Evolutionary conservation across 2,797 vertebrate genomes (phyloP).

Genomic region (Natrix natrix): DNA sequence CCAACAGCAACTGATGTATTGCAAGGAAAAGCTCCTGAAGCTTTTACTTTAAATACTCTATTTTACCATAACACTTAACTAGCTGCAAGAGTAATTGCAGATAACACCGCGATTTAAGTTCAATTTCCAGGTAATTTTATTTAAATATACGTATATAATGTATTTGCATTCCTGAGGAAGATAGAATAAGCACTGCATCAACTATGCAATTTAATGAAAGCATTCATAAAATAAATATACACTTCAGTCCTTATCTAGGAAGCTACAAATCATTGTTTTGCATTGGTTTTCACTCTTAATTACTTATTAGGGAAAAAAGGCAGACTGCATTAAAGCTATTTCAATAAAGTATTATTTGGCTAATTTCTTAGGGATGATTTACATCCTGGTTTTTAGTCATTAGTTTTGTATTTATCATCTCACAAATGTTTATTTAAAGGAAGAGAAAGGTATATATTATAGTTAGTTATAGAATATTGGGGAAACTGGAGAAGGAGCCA

Average conservation of each 20-base stretch:
- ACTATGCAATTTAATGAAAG: neutral
- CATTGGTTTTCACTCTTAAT: neutral
- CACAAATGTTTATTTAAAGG: neutral
- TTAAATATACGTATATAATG: neutral
- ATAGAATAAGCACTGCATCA: neutral
- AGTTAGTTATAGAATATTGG: neutral
- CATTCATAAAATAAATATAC: neutral
- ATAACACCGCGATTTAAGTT: neutral
- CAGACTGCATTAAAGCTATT: neutral
- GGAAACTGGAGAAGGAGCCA: neutral
- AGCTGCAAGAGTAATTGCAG: neutral
- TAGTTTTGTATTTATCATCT: neutral
- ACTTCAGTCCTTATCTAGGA: neutral
- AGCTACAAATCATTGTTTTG: neutral
- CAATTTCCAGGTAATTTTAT: neutral
- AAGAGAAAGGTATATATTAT: neutral
- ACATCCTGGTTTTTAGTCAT: neutral
- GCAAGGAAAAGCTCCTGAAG: slow-evolving; percentile 50
- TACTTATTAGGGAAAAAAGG: rapidly evolving
- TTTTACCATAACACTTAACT: neutral
- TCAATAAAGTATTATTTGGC: neutral
- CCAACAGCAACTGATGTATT: slow-evolving; percentile 56
- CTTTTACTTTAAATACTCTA: slow-evolving; percentile 46
- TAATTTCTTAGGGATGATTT: neutral
- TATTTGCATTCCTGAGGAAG: neutral